Conservation (phyloP, 2,797 vertebrate species). For the Ispidina picta region DNA sequence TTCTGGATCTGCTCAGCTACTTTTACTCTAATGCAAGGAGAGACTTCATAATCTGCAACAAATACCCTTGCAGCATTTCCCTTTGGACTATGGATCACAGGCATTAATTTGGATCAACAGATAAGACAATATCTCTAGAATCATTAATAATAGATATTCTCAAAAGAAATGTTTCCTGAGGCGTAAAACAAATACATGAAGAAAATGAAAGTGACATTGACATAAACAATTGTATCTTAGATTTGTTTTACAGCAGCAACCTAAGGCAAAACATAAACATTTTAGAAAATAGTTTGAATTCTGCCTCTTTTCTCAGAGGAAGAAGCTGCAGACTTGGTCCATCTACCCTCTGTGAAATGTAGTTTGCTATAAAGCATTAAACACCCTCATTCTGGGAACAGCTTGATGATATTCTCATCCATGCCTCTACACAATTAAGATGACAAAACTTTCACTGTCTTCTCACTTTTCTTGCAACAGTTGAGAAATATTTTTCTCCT, state of each 20-base stretch:
- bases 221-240: conserved; percentile 23
- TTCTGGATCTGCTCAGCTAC: not conserved
- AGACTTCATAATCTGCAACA: not conserved
- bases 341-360: not conserved
- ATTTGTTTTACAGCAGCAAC: conserved; percentile 39
- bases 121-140: not conserved
- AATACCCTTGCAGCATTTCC: not conserved
- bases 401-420: not conserved
- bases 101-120: conserved; percentile 18
- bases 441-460: not conserved
- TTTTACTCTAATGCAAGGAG: not conserved
- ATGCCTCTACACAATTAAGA: not conserved
- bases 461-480: not conserved
- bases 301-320: not conserved
- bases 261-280: conserved; percentile 15
- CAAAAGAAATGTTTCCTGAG: not conserved
- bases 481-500: not conserved
- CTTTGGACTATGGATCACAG: not conserved
- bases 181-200: not conserved
- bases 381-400: not conserved
- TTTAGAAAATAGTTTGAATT: not conserved
- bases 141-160: conserved; percentile 20
- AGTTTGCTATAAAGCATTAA: not conserved
- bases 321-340: not conserved
- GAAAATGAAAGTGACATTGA: conserved; percentile 42